A percentile compares a stretch with the other conserved stretches of the same genome.
phyloP scores from a whole-genome alignment of 2,888 invertebrate species.

The Phengaris alcon region DNA sequence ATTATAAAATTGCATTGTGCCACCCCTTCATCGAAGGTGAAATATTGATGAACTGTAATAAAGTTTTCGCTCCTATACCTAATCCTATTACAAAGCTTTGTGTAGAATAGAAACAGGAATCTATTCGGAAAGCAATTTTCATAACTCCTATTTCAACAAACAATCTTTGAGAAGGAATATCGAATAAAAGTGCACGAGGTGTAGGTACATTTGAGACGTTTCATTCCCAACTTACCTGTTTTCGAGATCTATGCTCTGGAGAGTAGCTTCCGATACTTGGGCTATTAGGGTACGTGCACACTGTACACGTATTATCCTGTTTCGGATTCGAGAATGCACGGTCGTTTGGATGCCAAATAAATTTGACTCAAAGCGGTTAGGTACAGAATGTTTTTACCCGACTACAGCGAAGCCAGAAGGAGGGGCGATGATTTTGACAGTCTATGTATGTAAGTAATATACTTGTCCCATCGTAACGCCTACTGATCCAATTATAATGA shows the following conservation, averaged over 20 bases:
- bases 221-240: conserved; percentile 23
- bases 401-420: too few relatives aligned
- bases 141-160: conserved; percentile 27
- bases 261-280: conserved; percentile 27
- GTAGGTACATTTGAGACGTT: conserved; percentile 28
- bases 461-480: too few relatives aligned
- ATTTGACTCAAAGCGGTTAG: neutral
- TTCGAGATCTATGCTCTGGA: conserved; percentile 26
- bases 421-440: too few relatives aligned
- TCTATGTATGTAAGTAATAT: too few relatives aligned
- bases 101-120: conserved; percentile 26
- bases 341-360: conserved; percentile 16
- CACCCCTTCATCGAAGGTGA: conserved; percentile 21
- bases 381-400: neutral
- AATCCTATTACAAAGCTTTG: conserved; percentile 28
- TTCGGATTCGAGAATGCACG: neutral
- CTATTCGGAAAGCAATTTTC: conserved; percentile 28
- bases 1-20: conserved; percentile 17
- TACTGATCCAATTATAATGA: too few relatives aligned
- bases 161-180: conserved; percentile 26
- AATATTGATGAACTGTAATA: conserved; percentile 28
- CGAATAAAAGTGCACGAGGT: conserved; percentile 25
- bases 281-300: conserved; percentile 26
- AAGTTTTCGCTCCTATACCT: conserved; percentile 17
- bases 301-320: conserved; percentile 13